Evolutionary conservation across 1,140 invertebrate genomes (phyloP), one percentile per base, ranked within the genome.

Genomic region (Drosophila pseudoobscura): DNA sequence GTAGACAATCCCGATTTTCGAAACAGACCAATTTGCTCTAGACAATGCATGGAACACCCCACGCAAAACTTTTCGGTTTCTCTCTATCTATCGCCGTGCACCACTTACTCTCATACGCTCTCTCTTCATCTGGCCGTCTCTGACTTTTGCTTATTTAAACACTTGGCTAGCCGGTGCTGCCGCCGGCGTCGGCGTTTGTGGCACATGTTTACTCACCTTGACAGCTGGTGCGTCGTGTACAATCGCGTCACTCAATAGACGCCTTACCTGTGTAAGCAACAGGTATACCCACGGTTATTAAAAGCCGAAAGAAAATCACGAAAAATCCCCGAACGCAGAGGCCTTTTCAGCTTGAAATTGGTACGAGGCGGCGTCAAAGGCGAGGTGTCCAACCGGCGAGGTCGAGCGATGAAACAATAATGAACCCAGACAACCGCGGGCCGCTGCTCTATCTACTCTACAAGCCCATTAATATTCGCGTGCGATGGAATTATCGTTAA

Each of bases 241-340:
- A 24, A 13, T 6, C 13, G 13, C 49, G 61, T 39, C 43, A 31
- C 46, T 31, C 29, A 15, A 29, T 29, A 11, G 15, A 63, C 43
- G 15, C 35, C 35, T 1, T 46, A 17, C 24, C 46, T 24, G 13
- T 35, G n/a, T 26, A 39, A 24, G 15, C 11, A 5, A n/a, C 62
- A 49, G 63, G 51, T 50, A 31, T 57, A 9, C 20, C 63, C 52
- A 69, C 64, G 64, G 17, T 49, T 50, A 69, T 69, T 69, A 49
- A 11, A 39, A n/a, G 44, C 2, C 51, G 20, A 17, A 26, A 65
- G 44, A 56, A 69, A 26, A 45, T 68, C 39, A 65, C 49, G 29
- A 7, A 63, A 64, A 64, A 50, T 31, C 59, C 46, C 60, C 63
- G 35, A 69, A 50, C 22, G 3, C 35, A 11, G 35, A 39, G 31